Percentiles rank a stretch among this genome's conserved stretches.
These are phyloP conservation scores for Odontomachus brunneus DNA, from an alignment of 1,140 invertebrate species.

Conservation along the genomic window DNA sequence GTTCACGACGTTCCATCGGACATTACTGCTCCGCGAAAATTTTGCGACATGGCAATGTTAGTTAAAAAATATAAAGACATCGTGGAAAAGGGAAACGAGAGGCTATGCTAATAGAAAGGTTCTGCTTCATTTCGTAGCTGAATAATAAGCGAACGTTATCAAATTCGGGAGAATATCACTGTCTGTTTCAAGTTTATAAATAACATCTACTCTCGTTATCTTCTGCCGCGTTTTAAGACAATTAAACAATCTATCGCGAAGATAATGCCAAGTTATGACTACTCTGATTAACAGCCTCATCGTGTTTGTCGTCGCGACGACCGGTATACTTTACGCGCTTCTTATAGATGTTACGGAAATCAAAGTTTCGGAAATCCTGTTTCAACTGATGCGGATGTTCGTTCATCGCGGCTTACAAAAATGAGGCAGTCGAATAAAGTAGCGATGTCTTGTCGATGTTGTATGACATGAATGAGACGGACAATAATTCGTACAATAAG, in stretches of 20 bases:
- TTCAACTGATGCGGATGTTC: not conserved
- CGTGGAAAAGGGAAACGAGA: not conserved
- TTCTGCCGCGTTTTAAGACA: slow-evolving; percentile 11
- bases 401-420: not conserved
- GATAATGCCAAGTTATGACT: too few relatives aligned
- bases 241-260: not conserved
- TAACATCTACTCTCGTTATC: slow-evolving; percentile 18
- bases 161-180: slow-evolving; percentile 2
- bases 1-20: slow-evolving; percentile 54
- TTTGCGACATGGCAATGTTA: slow-evolving; percentile 23
- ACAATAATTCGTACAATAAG: too few relatives aligned
- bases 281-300: too few relatives aligned
- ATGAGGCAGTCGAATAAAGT: not conserved
- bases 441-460: too few relatives aligned
- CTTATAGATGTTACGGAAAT: not conserved
- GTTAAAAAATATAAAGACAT: slow-evolving; percentile 18
- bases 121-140: too few relatives aligned
- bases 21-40: not conserved
- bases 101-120: not conserved
- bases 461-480: too few relatives aligned
- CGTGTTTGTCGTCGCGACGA: too few relatives aligned
- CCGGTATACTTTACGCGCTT: not conserved
- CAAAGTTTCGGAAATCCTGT: not conserved
- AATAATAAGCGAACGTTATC: slow-evolving; percentile 19
- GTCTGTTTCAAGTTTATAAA: not conserved